Evolutionary conservation across 2,797 vertebrate genomes (phyloP), one percentile per base, ranked within the genome.

Genomic region (Bradypus variegatus): DNA sequence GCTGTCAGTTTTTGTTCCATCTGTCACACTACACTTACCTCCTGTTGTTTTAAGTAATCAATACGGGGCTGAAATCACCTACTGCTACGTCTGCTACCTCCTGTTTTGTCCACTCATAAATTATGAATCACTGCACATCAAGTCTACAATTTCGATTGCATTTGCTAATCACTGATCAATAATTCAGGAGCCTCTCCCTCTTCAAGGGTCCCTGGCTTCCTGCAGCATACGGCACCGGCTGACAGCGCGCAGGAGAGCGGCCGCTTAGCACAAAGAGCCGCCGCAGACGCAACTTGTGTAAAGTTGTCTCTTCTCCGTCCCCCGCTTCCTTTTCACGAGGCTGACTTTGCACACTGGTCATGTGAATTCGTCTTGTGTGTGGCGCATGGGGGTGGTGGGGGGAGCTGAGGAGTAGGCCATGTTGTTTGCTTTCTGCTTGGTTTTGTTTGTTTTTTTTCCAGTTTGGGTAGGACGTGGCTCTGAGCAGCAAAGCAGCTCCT

Each of bases 161-260:
- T 99, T 99, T 99, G 98, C 97, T 99, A 99, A 99, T 99, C 98
- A 98, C 97, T 98, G 98, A 99, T 99, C 99, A 99, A 99, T 99
- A 99, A 99, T 99, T 99, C 98, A 99, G 97, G 96, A 97, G 96
- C 95, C 92, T 96, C 97, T 98, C 97, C 98, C 98, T 98, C 98
- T 98, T 98, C 98, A 98, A 98, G 98, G 98, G 98, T 98, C 97
- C 97, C 97, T 96, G 96, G 97, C 97, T 98, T 98, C 98, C 98
- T 98, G 97, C 97, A 98, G 98, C 99, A 99, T 98, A 98, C 98
- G 99, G 98, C 97, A 97, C 94, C 92, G 97, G 96, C 97, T 97
- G 97, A 96, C 95, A 95, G 94, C 87, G 91, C 97, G 98, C 97
- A 95, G 95, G 92, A 97, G 98, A 97, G 97, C 93, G 94, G 97